Evolutionary conservation across 2,888 invertebrate genomes (phyloP).

Genomic region (Euzetes globulus): DNA sequence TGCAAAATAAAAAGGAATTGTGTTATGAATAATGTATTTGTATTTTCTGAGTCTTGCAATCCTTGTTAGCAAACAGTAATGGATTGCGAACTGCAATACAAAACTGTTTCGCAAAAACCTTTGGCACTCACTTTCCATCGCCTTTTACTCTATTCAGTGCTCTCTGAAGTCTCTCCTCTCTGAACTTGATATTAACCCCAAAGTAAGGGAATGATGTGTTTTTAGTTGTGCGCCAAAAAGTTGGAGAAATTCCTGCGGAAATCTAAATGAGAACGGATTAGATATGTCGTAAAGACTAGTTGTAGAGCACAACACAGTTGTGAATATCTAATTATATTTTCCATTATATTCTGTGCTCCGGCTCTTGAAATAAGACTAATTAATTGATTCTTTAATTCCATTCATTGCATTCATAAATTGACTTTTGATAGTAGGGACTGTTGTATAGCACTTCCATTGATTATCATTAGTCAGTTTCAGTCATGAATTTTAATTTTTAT

Average conservation of each 20-base stretch:
- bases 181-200: background rate
- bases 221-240: background rate
- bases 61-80: constrained; percentile 24
- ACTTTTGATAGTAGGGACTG: too few species aligned
- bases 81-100: constrained; percentile 16
- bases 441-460: too few species aligned
- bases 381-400: constrained; percentile 5
- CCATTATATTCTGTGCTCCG: background rate
- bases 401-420: background rate
- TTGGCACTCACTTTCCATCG: background rate
- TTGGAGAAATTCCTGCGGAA: background rate
- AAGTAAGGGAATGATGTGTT: background rate
- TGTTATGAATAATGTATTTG: constrained; percentile 27
- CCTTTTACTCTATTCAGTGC: background rate
- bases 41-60: background rate
- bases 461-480: too few species aligned
- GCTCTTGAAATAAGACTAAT: background rate
- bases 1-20: constrained; percentile 7
- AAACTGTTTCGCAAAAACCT: background rate
- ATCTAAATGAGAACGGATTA: background rate
- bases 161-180: background rate
- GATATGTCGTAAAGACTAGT: background rate
- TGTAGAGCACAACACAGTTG: background rate
- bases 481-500: too few species aligned
- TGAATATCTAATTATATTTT: constrained; percentile 14